Evolutionary conservation across 2,113 vertebrate species (phyloP).

Genomic region (Natator depressus): DNA sequence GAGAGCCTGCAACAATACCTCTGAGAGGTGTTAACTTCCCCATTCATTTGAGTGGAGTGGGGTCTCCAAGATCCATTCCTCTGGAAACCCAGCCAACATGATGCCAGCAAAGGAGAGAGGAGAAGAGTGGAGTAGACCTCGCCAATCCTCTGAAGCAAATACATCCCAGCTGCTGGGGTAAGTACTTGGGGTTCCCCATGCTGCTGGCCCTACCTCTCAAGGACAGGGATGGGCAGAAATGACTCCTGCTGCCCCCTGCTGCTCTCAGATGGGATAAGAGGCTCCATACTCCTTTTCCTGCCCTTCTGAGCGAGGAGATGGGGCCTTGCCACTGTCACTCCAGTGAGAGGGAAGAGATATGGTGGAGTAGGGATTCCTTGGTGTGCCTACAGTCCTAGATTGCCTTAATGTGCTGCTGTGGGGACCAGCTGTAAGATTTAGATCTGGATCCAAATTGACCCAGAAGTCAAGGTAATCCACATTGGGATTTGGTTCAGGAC

Average conservation of each 20-base stretch:
- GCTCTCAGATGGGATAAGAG: background rate
- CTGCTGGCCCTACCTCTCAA: background rate
- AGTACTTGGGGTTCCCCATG: no score
- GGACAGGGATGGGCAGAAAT: background rate
- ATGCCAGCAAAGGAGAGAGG: no score
- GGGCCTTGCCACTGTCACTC: background rate
- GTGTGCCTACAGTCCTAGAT: background rate
- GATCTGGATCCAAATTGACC: background rate
- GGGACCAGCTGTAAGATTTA: background rate
- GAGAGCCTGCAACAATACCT: no score
- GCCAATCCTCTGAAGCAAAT: no score
- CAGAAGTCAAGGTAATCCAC: background rate
- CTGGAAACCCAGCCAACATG: no score
- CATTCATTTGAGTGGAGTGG: no score
- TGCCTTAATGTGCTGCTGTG: background rate
- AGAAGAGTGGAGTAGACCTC: no score
- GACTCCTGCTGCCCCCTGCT: background rate
- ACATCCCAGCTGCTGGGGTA: no score
- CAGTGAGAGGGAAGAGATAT: background rate
- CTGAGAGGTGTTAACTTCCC: no score
- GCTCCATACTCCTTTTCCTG: no score
- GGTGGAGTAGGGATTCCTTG: background rate
- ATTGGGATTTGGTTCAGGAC: background rate
- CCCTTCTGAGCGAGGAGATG: background rate
- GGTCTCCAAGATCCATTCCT: no score